Conservation (phyloP, 2,797 vertebrate species). For the Trachops cirrhosus region DNA sequence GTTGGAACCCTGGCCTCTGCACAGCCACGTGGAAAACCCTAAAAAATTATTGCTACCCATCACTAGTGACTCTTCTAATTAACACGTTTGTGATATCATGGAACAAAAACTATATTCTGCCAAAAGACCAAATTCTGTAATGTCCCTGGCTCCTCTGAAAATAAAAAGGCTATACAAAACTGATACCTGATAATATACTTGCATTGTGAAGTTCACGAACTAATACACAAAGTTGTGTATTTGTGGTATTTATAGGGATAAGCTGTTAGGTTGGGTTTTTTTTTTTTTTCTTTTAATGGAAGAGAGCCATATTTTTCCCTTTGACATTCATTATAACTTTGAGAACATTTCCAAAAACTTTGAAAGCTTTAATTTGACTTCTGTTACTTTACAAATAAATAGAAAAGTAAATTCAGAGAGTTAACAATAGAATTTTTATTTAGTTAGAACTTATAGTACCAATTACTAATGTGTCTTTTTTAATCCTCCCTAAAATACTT, state of each 20-base stretch:
- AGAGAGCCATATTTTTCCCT: neutral
- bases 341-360: constrained; percentile 16
- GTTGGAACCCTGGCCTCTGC: neutral
- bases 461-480: constrained; percentile 41
- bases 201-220: neutral
- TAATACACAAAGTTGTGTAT: neutral
- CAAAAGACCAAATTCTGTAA: constrained; percentile 12
- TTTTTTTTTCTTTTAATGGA: neutral
- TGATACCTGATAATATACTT: constrained; percentile 3
- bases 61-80: constrained; percentile 11
- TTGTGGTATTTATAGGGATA: neutral
- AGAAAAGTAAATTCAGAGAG: constrained; percentile 25
- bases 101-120: constrained; percentile 32
- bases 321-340: constrained; percentile 27
- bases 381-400: constrained; percentile 53
- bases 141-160: constrained; percentile 34
- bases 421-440: constrained; percentile 8
- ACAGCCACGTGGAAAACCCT: neutral
- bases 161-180: constrained; percentile 22
- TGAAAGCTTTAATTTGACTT: constrained; percentile 46
- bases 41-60: neutral
- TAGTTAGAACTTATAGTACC: constrained; percentile 41
- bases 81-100: neutral
- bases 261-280: neutral
- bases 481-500: constrained; percentile 47